These are phyloP conservation scores for Nymphalis c-album DNA, from an alignment of 2,888 invertebrate species.

Conservation along the genomic window DNA sequence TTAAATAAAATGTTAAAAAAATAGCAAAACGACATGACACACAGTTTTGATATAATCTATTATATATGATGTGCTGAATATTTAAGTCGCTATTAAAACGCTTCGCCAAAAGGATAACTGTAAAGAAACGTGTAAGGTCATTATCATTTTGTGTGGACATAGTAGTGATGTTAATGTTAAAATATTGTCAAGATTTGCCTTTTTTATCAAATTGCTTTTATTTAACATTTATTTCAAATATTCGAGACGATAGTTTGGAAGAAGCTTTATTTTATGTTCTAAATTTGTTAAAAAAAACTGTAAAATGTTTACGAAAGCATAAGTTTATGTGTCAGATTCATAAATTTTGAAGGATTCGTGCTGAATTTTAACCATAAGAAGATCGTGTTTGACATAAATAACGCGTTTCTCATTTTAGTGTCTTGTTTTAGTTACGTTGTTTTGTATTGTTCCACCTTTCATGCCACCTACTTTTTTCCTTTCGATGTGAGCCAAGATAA, in stretches of 20 bases:
- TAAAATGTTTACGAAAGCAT: constrained; percentile 20
- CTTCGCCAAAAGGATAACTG: constrained; percentile 61
- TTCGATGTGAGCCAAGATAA: constrained; percentile 38
- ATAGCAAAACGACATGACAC: no score
- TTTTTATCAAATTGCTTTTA: constrained; percentile 31
- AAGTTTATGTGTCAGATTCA: constrained; percentile 31
- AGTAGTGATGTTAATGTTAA: constrained; percentile 46
- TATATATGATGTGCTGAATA: constrained; percentile 52
- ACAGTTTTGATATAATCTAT: constrained; percentile 17
- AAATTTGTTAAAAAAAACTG: constrained; percentile 17
- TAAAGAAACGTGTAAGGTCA: constrained; percentile 61
- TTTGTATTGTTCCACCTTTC: constrained; percentile 2
- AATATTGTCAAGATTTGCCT: constrained; percentile 34
- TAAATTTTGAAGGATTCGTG: constrained; percentile 33
- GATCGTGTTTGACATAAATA: constrained; percentile 28
- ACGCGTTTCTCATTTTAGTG: constrained; percentile 14
- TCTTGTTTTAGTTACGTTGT: constrained; percentile 3
- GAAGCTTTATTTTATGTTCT: neutral
- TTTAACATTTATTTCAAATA: constrained; percentile 21
- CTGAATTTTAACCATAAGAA: constrained; percentile 32
- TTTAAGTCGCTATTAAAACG: constrained; percentile 59
- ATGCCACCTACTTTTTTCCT: constrained; percentile 27
- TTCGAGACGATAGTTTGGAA: neutral
- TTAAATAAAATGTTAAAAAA: no score
- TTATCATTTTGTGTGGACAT: constrained; percentile 50